Conservation (phyloP, 1,140 invertebrate species). For the Onthophagus taurus region DNA sequence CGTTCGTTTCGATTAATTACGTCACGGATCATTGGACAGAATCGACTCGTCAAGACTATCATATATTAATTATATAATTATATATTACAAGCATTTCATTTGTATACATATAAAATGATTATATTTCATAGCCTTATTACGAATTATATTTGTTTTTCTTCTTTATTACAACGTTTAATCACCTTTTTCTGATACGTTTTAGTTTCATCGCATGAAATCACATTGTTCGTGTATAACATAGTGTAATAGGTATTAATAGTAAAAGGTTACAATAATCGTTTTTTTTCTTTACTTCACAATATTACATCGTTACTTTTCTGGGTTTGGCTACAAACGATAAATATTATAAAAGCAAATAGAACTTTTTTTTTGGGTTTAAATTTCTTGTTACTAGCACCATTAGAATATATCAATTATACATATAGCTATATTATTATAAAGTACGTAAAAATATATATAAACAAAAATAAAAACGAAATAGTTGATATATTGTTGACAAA, state of each 20-base stretch:
- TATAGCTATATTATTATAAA: too few relatives aligned
- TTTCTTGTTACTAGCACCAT: constrained; percentile 13
- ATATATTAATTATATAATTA: constrained; percentile 9
- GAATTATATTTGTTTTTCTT: constrained; percentile 16
- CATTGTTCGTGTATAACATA: too few relatives aligned
- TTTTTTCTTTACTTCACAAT: too few relatives aligned
- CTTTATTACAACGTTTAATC: constrained; percentile 27
- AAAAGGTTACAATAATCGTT: too few relatives aligned
- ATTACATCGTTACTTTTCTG: too few relatives aligned
- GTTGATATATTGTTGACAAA: constrained; percentile 6
- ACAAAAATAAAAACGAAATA: constrained; percentile 8
- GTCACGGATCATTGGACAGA: too few relatives aligned
- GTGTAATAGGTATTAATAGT: too few relatives aligned
- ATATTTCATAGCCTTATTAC: constrained; percentile 11
- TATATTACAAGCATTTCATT: constrained; percentile 7
- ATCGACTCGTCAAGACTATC: constrained; percentile 7
- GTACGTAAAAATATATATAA: constrained; percentile 10
- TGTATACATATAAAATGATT: constrained; percentile 12
- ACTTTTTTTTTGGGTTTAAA: too few relatives aligned
- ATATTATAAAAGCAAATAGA: constrained; percentile 14
- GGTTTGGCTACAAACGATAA: too few relatives aligned
- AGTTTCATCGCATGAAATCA: constrained; percentile 36
- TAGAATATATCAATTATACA: constrained; percentile 13
- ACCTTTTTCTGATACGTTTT: constrained; percentile 39
- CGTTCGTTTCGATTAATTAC: too few relatives aligned